A percentile compares a stretch with the other conserved stretches of the same genome.
These are phyloP conservation scores for Drosophila diplacantha DNA, from an alignment of 2,888 invertebrate species.

Conservation along the genomic window DNA sequence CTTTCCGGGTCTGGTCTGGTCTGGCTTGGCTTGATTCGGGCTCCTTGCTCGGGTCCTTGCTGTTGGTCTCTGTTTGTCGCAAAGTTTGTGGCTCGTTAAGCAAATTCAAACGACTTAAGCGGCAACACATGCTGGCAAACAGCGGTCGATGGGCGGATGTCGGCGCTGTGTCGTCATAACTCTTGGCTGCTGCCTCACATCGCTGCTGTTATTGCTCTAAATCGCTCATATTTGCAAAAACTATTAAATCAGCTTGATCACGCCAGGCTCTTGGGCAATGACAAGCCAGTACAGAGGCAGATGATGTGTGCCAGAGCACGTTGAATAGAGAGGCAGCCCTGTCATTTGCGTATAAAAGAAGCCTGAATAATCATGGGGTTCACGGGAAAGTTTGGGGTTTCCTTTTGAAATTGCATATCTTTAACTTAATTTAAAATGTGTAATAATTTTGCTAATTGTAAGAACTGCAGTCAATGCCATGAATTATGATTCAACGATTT, in stretches of 20 bases:
- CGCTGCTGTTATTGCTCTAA: slow-evolving; percentile 55
- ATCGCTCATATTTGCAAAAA: slow-evolving; percentile 56
- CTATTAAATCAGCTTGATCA: slow-evolving; percentile 64
- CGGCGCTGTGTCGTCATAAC: slow-evolving; percentile 37
- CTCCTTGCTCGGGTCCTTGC: slow-evolving; percentile 32
- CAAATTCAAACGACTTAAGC: slow-evolving; percentile 72
- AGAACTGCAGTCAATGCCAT: no score
- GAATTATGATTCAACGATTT: no score
- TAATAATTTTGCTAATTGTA: background rate
- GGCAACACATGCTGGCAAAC: slow-evolving; percentile 71
- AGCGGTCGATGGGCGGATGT: slow-evolving; percentile 41
- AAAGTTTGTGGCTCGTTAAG: slow-evolving; percentile 73
- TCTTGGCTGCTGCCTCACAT: slow-evolving; percentile 46
- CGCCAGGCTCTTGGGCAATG: slow-evolving; percentile 27
- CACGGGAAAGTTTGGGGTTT: background rate
- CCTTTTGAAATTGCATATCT: no score
- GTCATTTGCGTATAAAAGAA: background rate
- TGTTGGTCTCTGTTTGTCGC: slow-evolving; percentile 61
- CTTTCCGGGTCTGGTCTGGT: background rate
- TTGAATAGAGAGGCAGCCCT: background rate
- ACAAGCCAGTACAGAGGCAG: slow-evolving; percentile 10
- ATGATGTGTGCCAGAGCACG: background rate
- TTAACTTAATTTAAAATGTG: background rate
- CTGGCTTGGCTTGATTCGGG: background rate
- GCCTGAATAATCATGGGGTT: no score